Evolutionary conservation across 2,113 vertebrate species (phyloP).

Genomic region (Chloebia gouldiae): DNA sequence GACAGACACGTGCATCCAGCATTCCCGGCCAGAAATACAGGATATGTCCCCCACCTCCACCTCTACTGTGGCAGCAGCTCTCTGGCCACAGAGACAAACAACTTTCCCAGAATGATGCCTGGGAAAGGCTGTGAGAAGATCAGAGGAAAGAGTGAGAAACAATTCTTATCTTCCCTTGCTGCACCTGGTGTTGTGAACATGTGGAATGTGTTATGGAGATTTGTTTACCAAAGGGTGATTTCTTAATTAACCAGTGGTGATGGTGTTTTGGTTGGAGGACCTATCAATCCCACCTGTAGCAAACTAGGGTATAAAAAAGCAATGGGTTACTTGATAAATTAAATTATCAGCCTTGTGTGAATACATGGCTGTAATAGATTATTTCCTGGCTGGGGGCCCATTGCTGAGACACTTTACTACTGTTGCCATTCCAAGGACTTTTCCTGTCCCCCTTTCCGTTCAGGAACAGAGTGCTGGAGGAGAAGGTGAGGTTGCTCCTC

Average conservation of each 20-base stretch:
- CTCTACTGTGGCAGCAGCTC: neutral
- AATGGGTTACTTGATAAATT: neutral
- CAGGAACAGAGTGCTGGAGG: neutral
- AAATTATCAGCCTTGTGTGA: neutral
- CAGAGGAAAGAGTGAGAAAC: neutral
- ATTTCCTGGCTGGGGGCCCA: no score
- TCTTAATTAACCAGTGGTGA: neutral
- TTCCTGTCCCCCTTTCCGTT: neutral
- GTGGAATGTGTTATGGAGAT: neutral
- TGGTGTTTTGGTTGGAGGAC: neutral
- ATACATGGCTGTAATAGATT: neutral
- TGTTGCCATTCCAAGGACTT: neutral
- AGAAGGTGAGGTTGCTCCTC: neutral
- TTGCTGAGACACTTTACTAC: neutral
- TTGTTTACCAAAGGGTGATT: neutral
- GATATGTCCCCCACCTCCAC: neutral
- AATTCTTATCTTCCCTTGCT: neutral
- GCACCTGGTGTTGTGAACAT: neutral
- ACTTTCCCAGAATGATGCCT: neutral
- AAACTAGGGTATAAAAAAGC: neutral
- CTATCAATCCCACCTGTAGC: neutral
- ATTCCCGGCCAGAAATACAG: neutral
- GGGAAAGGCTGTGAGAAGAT: neutral
- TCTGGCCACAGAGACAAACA: neutral
- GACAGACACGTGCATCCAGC: accelerated